Percentiles rank a stretch among this genome's conserved stretches.
Evolutionary conservation across 2,113 vertebrate species (phyloP).

Genomic region (Lonchura striata): DNA sequence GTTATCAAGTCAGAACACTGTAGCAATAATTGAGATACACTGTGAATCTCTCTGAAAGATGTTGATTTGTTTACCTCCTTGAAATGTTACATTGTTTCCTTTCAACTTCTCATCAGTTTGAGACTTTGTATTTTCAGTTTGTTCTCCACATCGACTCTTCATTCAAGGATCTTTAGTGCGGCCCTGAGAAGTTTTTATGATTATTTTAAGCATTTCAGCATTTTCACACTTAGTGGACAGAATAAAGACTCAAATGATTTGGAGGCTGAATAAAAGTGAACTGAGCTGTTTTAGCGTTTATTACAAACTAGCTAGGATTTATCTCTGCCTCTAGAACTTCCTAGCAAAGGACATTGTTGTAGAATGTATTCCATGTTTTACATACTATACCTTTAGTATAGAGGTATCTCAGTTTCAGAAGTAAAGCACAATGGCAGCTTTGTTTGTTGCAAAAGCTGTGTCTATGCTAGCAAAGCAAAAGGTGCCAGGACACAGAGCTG

Average conservation of each 20-base stretch:
- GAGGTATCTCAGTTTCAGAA: not conserved
- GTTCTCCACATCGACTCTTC: not conserved
- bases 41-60: not conserved
- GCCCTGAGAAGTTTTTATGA: not conserved
- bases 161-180: not conserved
- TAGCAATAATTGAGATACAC: not conserved
- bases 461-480: not conserved
- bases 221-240: not conserved
- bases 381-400: not conserved
- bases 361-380: fast-evolving
- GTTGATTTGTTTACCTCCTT: not conserved
- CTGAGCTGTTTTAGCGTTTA: not conserved
- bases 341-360: not conserved
- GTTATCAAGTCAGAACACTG: not conserved
- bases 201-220: not conserved
- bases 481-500: not conserved
- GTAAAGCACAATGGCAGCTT: not conserved
- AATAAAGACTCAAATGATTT: not conserved
- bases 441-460: not conserved
- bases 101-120: not conserved
- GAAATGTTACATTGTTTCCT: not conserved
- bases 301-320: not conserved
- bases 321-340: not conserved
- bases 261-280: not conserved
- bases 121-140: not conserved